These are phyloP conservation scores for Panagrolaimus sp. DNA, from an alignment of 1,140 invertebrate genomes.

Conservation along the genomic window DNA sequence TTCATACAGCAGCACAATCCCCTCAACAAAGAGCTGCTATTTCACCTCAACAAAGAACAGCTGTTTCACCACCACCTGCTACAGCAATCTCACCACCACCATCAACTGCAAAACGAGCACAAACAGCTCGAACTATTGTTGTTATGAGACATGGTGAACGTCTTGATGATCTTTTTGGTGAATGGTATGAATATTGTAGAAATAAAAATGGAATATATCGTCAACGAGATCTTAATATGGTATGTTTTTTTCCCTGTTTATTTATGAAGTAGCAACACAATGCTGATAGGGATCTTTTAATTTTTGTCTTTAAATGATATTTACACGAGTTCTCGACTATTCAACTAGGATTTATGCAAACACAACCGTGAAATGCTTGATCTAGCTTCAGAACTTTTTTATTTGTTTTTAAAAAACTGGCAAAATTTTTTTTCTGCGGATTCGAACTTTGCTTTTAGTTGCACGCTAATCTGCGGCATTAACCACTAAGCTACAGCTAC, in stretches of 20 bases:
- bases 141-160: slow-evolving; percentile 44
- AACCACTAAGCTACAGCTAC: too few relatives aligned
- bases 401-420: too few relatives aligned
- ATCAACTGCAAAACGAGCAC: background rate
- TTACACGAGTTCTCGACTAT: too few relatives aligned
- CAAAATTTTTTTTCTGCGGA: too few relatives aligned
- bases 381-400: slow-evolving; percentile 7
- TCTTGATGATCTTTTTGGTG: slow-evolving; percentile 40
- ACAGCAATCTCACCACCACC: background rate
- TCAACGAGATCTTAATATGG: slow-evolving; percentile 82
- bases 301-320: too few relatives aligned
- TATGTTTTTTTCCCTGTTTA: too few relatives aligned
- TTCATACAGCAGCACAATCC: background rate
- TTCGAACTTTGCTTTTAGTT: too few relatives aligned
- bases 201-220: slow-evolving; percentile 64
- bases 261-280: too few relatives aligned
- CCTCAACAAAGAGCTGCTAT: background rate
- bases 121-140: slow-evolving; percentile 17
- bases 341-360: too few relatives aligned
- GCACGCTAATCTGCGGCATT: too few relatives aligned
- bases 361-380: too few relatives aligned
- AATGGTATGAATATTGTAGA: slow-evolving; percentile 23
- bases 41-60: background rate
- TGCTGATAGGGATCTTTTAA: too few relatives aligned
- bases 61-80: background rate